A percentile compares a stretch with the other conserved stretches of the same genome.
Evolutionary conservation across 1,140 invertebrate genomes (phyloP).

Genomic region (Macrobrachium rosenbergii): DNA sequence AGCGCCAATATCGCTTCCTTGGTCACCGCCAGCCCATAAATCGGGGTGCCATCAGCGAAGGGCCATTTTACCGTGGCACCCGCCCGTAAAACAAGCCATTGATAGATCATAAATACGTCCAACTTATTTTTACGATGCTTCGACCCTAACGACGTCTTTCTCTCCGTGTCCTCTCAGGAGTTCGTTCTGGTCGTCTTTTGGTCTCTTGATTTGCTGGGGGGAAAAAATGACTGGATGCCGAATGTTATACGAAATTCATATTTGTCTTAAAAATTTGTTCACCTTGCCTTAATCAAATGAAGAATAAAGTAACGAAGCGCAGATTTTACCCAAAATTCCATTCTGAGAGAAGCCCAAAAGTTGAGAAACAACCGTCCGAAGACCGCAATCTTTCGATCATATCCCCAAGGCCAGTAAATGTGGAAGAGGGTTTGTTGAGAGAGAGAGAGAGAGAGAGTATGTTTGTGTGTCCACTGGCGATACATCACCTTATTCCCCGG

Average conservation of each 20-base stretch:
- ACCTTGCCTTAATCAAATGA: too few species aligned
- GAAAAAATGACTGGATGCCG: too few species aligned
- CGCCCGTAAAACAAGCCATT: conserved; percentile 61
- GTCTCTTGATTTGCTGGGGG: too few species aligned
- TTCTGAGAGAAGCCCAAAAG: too few species aligned
- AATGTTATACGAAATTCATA: too few species aligned
- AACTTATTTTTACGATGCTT: conserved; percentile 17
- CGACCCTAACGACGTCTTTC: not conserved
- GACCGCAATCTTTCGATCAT: conserved; percentile 12
- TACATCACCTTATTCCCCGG: conserved; percentile 54
- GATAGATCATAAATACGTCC: conserved; percentile 61
- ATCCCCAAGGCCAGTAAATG: not conserved
- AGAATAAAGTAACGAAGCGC: too few species aligned
- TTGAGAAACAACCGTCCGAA: not conserved
- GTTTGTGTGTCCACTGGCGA: conserved; percentile 33
- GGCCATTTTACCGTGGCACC: conserved; percentile 47
- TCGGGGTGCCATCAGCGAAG: conserved; percentile 50
- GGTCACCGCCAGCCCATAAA: conserved; percentile 49
- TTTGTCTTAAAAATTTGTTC: too few species aligned
- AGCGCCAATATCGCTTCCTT: conserved; percentile 53
- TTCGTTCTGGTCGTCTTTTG: too few species aligned
- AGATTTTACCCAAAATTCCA: too few species aligned
- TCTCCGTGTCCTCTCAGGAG: too few species aligned
- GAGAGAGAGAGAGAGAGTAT: not conserved
- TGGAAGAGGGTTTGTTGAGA: not conserved